Base-by-base conservation (phyloP, 2,888 invertebrate genomes). In the Mimachlamys varia region DNA sequence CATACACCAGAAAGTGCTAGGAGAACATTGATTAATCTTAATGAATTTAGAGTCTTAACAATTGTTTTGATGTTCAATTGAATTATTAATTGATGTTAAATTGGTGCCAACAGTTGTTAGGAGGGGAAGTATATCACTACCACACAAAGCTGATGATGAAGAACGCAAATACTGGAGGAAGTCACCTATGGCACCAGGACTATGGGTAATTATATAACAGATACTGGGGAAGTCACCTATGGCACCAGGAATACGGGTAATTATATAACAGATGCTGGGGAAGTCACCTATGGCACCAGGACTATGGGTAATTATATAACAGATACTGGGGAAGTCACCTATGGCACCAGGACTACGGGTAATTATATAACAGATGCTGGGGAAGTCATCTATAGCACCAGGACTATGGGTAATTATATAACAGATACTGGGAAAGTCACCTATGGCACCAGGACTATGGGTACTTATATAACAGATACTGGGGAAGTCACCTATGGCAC, bases 271-370 rank as follows among this genome's bases (percentile, higher is more conserved):
- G 93, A 92, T 38, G 95, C 95, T 22, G 96, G 96, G 96, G 96
- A 12, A 93, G 94, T 76, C 95, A 95, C 91, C 93, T 96, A 17
- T 96, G 96, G 96, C 96, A 96, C 90, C 96, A 96, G 91, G 96
- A 96, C 90, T 96, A 96, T 93, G 96, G 96, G 96, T 96, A 90
- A 88, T n/a, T 37, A 89, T 87, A 58, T 10, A 22, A 22, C 96
- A 0, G 93, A 92, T 38, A 95, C 95, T 22, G 96, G 96, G 96
- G 96, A 12, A 93, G 94, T 76, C 95, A 95, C 91, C 93, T 96
- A 17, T 96, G 96, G 96, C 96, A 96, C 90, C 96, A 96, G 91
- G 96, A 96, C 90, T 96, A 96, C 93, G 96, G 96, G 96, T 96
- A 90, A 88, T n/a, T 37, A 89, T 87, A 58, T 10, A 22, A 22